Percentiles rank a stretch among this genome's conserved stretches.
phyloP scores from a whole-genome alignment of 2,797 vertebrate genomes.

The Schizopygopsis malacanthus region DNA sequence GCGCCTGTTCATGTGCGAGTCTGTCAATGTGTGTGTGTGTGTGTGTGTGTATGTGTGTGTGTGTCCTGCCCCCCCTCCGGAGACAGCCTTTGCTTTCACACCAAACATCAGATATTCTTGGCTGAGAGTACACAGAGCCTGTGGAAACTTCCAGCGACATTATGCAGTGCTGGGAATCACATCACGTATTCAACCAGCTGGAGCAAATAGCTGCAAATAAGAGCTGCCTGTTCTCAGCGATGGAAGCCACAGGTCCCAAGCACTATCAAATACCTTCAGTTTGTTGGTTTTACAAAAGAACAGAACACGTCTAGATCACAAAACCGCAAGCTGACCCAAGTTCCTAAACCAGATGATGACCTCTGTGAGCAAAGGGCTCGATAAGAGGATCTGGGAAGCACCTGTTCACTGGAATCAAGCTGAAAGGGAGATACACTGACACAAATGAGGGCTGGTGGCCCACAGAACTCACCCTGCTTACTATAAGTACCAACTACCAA shows the following conservation, averaged over 20 bases:
- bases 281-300: constrained; percentile 31
- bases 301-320: constrained; percentile 7
- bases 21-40: constrained; percentile 30
- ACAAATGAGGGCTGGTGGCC: constrained; percentile 51
- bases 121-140: constrained; percentile 54
- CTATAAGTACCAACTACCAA: not conserved
- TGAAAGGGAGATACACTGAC: constrained; percentile 62
- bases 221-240: constrained; percentile 44
- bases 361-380: not conserved
- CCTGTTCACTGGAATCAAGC: constrained; percentile 56
- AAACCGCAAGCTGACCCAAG: not conserved
- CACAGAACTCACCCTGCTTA: constrained; percentile 21
- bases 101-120: constrained; percentile 61
- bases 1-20: constrained; percentile 36
- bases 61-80: constrained; percentile 21
- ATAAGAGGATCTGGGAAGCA: constrained; percentile 47
- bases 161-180: constrained; percentile 48
- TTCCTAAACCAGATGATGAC: constrained; percentile 17
- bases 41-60: constrained; percentile 7
- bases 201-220: constrained; percentile 53
- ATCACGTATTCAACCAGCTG: constrained; percentile 60
- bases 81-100: constrained; percentile 62
- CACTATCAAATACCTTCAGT: constrained; percentile 35
- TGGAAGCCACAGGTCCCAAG: constrained; percentile 45
- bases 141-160: constrained; percentile 58